A percentile compares a stretch with the other conserved stretches of the same genome.
Evolutionary conservation across 2,888 invertebrate species (phyloP).

Genomic region (Acleris literana): DNA sequence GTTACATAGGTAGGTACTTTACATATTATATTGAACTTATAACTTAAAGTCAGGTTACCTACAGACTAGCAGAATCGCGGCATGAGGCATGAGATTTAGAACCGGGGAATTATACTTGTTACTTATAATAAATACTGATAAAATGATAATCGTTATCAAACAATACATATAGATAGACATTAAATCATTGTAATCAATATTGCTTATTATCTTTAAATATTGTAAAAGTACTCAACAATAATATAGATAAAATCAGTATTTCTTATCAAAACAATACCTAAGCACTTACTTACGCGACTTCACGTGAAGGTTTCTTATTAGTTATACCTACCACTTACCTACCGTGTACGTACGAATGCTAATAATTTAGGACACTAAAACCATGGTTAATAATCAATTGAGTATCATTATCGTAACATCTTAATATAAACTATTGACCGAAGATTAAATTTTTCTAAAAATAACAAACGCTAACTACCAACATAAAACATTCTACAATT

Average conservation of each 20-base stretch:
- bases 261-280: slow-evolving; percentile 62
- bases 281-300: slow-evolving; percentile 45
- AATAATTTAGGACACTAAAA: not conserved
- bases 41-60: too few species aligned
- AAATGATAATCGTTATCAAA: slow-evolving; percentile 75
- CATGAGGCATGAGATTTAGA: slow-evolving; percentile 51
- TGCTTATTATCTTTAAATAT: slow-evolving; percentile 76
- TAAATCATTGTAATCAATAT: slow-evolving; percentile 76
- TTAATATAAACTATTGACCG: not conserved
- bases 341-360: not conserved
- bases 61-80: slow-evolving; percentile 32
- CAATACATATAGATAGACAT: slow-evolving; percentile 75
- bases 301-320: slow-evolving; percentile 44
- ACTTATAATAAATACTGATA: slow-evolving; percentile 71
- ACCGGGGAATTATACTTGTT: slow-evolving; percentile 54
- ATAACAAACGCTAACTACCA: slow-evolving; percentile 12
- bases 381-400: too few species aligned
- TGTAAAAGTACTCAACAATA: slow-evolving; percentile 72
- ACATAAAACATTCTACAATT: slow-evolving; percentile 13
- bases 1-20: too few species aligned
- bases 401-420: not conserved
- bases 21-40: too few species aligned
- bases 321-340: slow-evolving; percentile 6
- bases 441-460: not conserved
- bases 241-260: slow-evolving; percentile 70